These are phyloP conservation scores for Ciconia boyciana DNA, from an alignment of 2,113 vertebrate genomes.

Conservation along the genomic window DNA sequence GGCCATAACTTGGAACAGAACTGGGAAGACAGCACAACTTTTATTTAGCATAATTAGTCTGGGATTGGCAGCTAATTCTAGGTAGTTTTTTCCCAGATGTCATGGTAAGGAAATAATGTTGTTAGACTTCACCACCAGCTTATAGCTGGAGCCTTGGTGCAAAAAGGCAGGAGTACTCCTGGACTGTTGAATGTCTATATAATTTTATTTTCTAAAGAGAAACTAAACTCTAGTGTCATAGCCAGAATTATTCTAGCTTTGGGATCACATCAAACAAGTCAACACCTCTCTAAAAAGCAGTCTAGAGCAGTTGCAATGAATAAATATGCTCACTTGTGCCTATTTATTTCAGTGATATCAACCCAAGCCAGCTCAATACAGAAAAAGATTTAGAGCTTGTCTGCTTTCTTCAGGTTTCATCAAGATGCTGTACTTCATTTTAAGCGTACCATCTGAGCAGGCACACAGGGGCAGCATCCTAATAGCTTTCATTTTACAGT, in stretches of 20 bases:
- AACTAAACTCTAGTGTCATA: not conserved
- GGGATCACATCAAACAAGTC: not conserved
- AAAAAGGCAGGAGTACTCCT: not conserved
- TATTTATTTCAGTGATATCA: not conserved
- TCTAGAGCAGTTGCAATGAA: not conserved
- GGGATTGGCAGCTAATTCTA: not conserved
- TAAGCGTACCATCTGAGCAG: not conserved
- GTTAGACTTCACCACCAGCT: not conserved
- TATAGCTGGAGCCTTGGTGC: not conserved
- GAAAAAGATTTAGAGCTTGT: not conserved
- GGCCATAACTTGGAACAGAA: not conserved
- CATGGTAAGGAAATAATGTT: not conserved
- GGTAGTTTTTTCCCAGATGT: not conserved
- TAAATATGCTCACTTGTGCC: not conserved
- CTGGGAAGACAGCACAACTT: not conserved
- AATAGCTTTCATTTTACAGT: not conserved
- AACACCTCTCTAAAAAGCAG: not conserved
- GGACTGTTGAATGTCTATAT: not conserved
- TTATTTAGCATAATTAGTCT: not conserved
- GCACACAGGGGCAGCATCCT: not conserved
- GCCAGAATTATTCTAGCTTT: not conserved
- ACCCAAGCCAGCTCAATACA: not conserved
- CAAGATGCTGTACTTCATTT: not conserved
- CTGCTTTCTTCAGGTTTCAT: not conserved
- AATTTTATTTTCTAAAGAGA: not conserved